Evolutionary conservation across 2,888 invertebrate genomes (phyloP).

Genomic region (Tupiocoris notatus): DNA sequence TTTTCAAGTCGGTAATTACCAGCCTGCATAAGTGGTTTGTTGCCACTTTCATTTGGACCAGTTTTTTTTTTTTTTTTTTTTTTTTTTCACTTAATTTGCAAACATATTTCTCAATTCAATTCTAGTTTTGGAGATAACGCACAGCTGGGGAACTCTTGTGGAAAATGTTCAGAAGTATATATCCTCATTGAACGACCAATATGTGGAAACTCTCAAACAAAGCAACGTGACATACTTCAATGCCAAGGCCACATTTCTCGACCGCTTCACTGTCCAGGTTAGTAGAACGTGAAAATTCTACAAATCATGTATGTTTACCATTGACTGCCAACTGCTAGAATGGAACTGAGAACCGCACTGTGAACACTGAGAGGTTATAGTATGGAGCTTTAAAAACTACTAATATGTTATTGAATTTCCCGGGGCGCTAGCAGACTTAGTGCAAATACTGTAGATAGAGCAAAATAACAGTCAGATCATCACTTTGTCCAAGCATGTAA

Average conservation of each 20-base stretch:
- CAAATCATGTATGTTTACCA: no score
- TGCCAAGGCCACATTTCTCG: conserved; percentile 57
- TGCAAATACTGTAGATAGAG: no score
- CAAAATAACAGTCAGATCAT: no score
- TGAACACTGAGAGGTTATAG: no score
- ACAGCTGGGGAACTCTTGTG: conserved; percentile 58
- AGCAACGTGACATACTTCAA: conserved; percentile 58
- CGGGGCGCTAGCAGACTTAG: no score
- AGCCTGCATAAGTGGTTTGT: background rate
- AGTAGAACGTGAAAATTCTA: no score
- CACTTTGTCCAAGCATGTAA: no score
- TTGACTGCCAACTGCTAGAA: no score
- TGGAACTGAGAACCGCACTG: no score
- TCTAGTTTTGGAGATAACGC: conserved; percentile 10
- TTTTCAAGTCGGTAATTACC: background rate
- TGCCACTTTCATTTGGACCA: background rate
- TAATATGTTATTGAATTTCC: background rate
- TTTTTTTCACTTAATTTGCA: no score
- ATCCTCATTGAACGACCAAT: conserved; percentile 59
- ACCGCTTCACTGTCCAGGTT: conserved; percentile 54
- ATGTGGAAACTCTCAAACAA: conserved; percentile 56
- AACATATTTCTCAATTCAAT: no score
- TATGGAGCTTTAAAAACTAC: background rate
- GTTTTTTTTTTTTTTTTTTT: no score
- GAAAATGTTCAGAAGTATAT: conserved; percentile 58